Base-by-base conservation (phyloP, 2,888 invertebrate genomes). In the Proisotoma minuta region DNA sequence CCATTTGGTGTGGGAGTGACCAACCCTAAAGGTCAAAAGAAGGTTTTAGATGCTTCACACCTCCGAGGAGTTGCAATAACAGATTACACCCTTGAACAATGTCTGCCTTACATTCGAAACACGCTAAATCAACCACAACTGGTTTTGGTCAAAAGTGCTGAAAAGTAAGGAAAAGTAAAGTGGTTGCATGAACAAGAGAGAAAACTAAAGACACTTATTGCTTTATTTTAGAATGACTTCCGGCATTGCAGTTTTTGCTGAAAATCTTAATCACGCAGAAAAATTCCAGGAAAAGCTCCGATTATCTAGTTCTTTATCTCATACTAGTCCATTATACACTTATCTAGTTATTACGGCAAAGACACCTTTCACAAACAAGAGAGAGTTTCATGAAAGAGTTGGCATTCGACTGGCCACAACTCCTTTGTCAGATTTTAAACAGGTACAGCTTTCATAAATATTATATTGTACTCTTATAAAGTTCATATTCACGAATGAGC, bases 1-100 rank as follows among this genome's bases (percentile, higher is more conserved):
- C 71, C 71, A 1, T 69, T 65, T 56, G 71, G 71, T 22, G 66
- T 71, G 4, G 71, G 71, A 23, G 62, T 65, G 5, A 28, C 34
- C 15, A 62, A 63, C 20, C 27, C 28, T 23, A 26, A 50, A 29
- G 43, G 49, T 5, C 47, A 18, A 47, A 18, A 5, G 10, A 24
- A 49, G 23, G 22, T 10, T 22, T 10, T 22, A 40, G 28, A 52
- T n/a, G 47, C 59, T 4, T 34, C 62, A 22, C 69, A 66, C 51
- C 26, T 62, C n/a, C 49, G 68, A 22, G 65, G 65, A 23, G 12
- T 59, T 15, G 54, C 47, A 8, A 20, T 51, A 0, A 60, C 56
- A 12, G 28, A 54, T 10, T 70, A 65, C 48, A 57, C 62, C 1
- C 18, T 72, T n/a, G 61, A 70, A 52, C 68, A 70, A 27, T 48